phyloP scores from a whole-genome alignment of 2,888 invertebrate species.

The Acronicta leporina region DNA sequence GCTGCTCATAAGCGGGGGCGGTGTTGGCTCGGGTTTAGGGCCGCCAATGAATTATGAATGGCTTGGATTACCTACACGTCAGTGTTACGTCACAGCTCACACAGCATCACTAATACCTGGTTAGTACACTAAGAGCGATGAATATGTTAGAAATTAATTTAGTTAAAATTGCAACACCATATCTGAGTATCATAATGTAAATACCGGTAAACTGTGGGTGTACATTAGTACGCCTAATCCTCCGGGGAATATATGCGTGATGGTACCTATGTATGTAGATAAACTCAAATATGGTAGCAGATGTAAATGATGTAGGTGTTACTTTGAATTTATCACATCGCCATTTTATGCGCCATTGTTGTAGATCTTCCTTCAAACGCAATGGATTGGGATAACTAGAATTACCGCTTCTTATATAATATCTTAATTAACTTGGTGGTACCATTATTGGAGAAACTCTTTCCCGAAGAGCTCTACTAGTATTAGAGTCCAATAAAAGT shows the following conservation, averaged over 20 bases:
- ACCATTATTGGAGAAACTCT: not conserved
- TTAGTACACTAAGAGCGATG: constrained; percentile 28
- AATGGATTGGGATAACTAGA: not conserved
- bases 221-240: too few species aligned
- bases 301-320: not conserved
- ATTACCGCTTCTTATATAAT: too few species aligned
- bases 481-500: not conserved
- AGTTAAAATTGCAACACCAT: constrained; percentile 14
- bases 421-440: too few species aligned
- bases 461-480: not conserved
- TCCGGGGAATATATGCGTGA: too few species aligned
- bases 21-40: constrained; percentile 41
- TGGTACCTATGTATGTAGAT: too few species aligned
- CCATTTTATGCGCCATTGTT: not conserved
- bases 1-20: constrained; percentile 39
- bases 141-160: constrained; percentile 42
- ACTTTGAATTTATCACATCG: not conserved
- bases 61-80: constrained; percentile 39
- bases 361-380: too few species aligned
- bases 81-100: constrained; percentile 34
- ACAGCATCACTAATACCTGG: constrained; percentile 41
- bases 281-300: not conserved
- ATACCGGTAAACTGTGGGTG: too few species aligned
- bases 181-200: not conserved
- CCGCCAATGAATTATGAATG: constrained; percentile 45